Conservation (phyloP, 2,113 vertebrate species). For the Verasper variegatus region DNA sequence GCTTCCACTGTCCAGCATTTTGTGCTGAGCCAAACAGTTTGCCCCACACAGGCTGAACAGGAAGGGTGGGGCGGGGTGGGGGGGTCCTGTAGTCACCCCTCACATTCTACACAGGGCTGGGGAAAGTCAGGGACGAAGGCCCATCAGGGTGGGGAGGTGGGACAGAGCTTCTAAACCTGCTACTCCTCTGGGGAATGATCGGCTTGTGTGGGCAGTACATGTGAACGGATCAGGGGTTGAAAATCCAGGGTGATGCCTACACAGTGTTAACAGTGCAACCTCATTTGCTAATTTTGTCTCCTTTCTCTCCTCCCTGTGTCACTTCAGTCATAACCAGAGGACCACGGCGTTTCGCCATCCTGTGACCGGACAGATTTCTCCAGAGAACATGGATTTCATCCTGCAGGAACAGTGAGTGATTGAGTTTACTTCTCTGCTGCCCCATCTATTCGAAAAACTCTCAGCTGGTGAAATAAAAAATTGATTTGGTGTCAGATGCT, state of each 20-base stretch:
- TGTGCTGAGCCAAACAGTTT: conserved; percentile 68
- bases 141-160: conserved; percentile 32
- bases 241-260: conserved; percentile 45
- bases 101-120: conserved; percentile 66
- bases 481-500: conserved; percentile 1
- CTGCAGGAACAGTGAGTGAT: conserved; percentile 91
- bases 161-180: conserved; percentile 39
- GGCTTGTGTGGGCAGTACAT: conserved; percentile 30
- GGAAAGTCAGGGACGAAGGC: conserved; percentile 47
- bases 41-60: conserved; percentile 18
- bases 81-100: conserved; percentile 38
- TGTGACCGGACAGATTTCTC: conserved; percentile 89
- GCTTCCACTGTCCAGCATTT: conserved; percentile 41
- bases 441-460: neutral
- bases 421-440: neutral
- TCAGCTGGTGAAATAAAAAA: neutral
- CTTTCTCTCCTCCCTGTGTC: conserved; percentile 45
- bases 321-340: conserved; percentile 91
- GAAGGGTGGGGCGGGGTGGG: conserved; percentile 1
- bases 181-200: conserved; percentile 42
- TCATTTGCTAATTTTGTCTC: conserved; percentile 56
- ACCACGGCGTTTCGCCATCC: conserved; percentile 90
- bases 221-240: conserved; percentile 18
- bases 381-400: conserved; percentile 90
- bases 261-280: conserved; percentile 7